phyloP scores from a whole-genome alignment of 2,113 vertebrate species.

The Hemichromis elongatus region DNA sequence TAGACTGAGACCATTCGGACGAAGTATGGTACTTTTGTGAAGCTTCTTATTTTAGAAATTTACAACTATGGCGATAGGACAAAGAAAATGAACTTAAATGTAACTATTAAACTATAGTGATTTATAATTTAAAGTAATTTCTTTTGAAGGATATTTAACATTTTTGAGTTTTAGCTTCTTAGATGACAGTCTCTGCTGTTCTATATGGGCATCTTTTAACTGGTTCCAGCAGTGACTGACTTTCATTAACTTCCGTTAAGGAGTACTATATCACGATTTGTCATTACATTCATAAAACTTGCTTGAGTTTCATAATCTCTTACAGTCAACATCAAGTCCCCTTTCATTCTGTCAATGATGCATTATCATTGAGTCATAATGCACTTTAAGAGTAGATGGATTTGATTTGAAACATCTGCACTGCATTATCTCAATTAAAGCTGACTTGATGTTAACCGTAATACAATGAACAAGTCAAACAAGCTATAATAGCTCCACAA shows the following conservation, averaged over 20 bases:
- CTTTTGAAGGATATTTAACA: neutral
- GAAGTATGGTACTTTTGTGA: neutral
- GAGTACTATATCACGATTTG: neutral
- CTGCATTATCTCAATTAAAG: slow-evolving; percentile 30
- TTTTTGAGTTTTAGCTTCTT: neutral
- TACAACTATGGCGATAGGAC: no score
- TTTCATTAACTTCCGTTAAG: neutral
- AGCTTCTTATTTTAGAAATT: neutral
- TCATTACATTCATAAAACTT: neutral
- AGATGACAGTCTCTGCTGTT: neutral
- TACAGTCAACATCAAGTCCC: neutral
- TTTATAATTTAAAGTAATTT: neutral
- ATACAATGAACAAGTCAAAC: neutral
- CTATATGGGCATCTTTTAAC: neutral
- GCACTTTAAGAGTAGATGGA: slow-evolving; percentile 22
- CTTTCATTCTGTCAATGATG: slow-evolving; percentile 18
- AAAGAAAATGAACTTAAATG: accelerated
- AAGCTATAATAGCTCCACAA: neutral
- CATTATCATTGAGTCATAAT: slow-evolving; percentile 21
- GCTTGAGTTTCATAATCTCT: neutral
- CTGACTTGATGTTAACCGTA: neutral
- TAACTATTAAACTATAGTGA: neutral
- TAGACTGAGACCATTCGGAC: accelerated
- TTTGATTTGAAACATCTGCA: slow-evolving; percentile 45
- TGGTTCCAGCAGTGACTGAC: neutral